Conservation (phyloP, 2,797 vertebrate genomes). For the Amblyraja radiata region DNA sequence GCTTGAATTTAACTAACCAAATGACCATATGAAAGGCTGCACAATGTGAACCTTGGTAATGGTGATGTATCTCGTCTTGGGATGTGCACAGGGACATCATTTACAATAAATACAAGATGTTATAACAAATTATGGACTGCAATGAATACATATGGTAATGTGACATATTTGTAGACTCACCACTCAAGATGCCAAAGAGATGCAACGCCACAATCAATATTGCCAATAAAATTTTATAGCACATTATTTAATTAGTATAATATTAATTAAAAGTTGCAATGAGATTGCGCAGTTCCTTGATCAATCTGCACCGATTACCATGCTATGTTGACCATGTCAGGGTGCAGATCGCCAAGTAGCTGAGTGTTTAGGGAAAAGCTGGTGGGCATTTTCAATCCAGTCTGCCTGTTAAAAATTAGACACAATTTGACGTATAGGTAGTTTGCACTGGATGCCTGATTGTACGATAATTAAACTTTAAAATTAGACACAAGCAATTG, state of each 20-base stretch:
- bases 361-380: too few relatives aligned
- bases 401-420: background rate
- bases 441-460: too few relatives aligned
- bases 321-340: background rate
- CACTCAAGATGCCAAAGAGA: background rate
- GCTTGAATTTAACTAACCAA: background rate
- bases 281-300: background rate
- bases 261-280: constrained; percentile 1
- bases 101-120: background rate
- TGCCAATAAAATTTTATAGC: background rate
- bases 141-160: constrained; percentile 19
- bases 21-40: background rate
- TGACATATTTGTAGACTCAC: constrained; percentile 26
- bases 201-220: constrained; percentile 18
- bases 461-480: too few relatives aligned
- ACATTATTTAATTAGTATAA: constrained; percentile 7
- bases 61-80: background rate
- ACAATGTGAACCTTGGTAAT: background rate
- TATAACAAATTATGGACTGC: constrained; percentile 12
- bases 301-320: background rate
- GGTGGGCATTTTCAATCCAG: background rate
- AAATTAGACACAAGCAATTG: too few relatives aligned
- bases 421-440: background rate
- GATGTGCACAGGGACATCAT: background rate
- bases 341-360: background rate